These are phyloP conservation scores for Spongilla lacustris DNA, from an alignment of 37 sponge, comb jelly and placozoan genomes.

Conservation along the genomic window DNA sequence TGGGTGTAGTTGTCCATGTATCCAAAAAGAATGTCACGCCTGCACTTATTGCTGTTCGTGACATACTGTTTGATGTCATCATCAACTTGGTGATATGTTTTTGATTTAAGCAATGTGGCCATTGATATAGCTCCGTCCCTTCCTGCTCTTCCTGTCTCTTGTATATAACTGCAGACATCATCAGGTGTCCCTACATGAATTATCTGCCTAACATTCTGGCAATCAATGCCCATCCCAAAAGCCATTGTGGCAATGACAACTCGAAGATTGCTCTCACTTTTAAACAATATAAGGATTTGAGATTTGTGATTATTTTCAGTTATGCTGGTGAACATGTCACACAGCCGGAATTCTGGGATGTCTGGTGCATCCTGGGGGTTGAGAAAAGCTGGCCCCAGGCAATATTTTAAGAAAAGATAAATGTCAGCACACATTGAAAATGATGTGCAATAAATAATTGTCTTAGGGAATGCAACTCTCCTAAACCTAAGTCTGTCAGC, in stretches of 20 bases:
- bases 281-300: slow-evolving; percentile 20
- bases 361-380: slow-evolving; percentile 41
- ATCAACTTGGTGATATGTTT: not conserved
- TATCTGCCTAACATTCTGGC: slow-evolving; percentile 18
- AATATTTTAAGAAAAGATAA: slow-evolving; percentile 5
- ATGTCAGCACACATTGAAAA: not conserved
- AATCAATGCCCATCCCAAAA: slow-evolving; percentile 64
- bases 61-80: slow-evolving; percentile 15
- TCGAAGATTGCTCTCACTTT: slow-evolving; percentile 7
- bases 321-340: slow-evolving; percentile 60
- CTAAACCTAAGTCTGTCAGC: not conserved
- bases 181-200: slow-evolving; percentile 44
- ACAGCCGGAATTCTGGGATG: slow-evolving; percentile 40
- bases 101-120: slow-evolving; percentile 1
- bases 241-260: slow-evolving; percentile 53
- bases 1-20: slow-evolving; percentile 18
- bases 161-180: slow-evolving; percentile 30
- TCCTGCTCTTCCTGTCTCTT: slow-evolving; percentile 42
- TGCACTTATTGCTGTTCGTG: slow-evolving; percentile 2
- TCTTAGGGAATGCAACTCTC: slow-evolving; percentile 3
- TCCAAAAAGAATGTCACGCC: slow-evolving; percentile 14
- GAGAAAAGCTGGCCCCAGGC: slow-evolving; percentile 7
- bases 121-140: slow-evolving; percentile 20
- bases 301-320: slow-evolving; percentile 24
- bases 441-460: slow-evolving; percentile 6